phyloP scores from a whole-genome alignment of 2,113 vertebrate genomes.

The Clarias macrocephalus region DNA sequence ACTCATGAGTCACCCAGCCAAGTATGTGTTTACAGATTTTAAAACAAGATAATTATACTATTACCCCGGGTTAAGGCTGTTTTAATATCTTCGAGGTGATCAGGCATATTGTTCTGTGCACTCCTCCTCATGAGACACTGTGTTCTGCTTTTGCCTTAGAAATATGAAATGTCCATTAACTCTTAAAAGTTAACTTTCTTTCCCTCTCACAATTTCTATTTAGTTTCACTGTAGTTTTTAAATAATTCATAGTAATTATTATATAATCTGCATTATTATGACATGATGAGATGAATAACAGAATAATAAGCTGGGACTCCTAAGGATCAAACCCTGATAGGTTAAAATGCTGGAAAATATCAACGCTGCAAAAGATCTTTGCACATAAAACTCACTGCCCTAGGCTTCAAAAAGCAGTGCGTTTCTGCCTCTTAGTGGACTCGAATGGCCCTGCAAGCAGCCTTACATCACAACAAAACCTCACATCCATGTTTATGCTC shows the following conservation, averaged over 20 bases:
- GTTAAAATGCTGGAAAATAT: slow-evolving; percentile 2
- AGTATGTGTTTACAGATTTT: background rate
- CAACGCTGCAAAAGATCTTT: background rate
- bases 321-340: background rate
- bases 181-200: background rate
- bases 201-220: background rate
- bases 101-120: background rate
- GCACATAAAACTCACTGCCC: background rate
- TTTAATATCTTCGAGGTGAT: background rate
- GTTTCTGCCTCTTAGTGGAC: slow-evolving; percentile 47
- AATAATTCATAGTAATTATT: background rate
- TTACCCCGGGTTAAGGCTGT: background rate
- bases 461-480: background rate
- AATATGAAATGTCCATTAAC: slow-evolving; percentile 7
- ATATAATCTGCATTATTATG: background rate
- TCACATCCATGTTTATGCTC: background rate
- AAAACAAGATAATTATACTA: slow-evolving; percentile 13
- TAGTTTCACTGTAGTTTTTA: background rate
- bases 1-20: background rate
- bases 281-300: background rate
- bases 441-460: slow-evolving; percentile 12
- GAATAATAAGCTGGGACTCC: background rate
- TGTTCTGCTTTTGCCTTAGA: slow-evolving; percentile 11
- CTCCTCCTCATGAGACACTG: slow-evolving; percentile 1
- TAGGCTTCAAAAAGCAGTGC: background rate